Percentiles rank a stretch among this genome's conserved stretches.
Evolutionary conservation across 2,888 invertebrate genomes (phyloP).

Genomic region (Zelleria hepariella): DNA sequence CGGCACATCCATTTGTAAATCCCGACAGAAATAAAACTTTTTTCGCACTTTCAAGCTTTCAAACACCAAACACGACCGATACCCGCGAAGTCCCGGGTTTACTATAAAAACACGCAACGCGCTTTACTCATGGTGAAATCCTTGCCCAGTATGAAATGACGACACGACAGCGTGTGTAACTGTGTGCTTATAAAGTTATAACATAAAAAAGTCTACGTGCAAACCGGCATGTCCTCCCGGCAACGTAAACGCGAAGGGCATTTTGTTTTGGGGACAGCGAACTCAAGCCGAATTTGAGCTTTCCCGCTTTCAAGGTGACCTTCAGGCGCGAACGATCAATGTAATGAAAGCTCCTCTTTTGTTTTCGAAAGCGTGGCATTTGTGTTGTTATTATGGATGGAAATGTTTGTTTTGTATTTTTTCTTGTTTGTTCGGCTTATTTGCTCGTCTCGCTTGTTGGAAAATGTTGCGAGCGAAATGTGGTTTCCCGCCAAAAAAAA

Average conservation of each 20-base stretch:
- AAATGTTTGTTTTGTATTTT: not conserved
- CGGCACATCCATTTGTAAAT: constrained; percentile 66
- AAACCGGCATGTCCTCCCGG: constrained; percentile 12
- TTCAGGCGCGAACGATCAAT: constrained; percentile 37
- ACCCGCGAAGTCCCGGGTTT: not conserved
- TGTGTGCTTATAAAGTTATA: not conserved
- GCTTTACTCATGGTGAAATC: constrained; percentile 22
- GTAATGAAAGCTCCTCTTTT: constrained; percentile 14
- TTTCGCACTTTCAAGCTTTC: not conserved
- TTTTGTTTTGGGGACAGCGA: not conserved
- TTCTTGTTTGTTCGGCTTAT: not conserved
- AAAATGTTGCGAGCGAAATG: too few relatives aligned
- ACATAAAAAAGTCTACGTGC: constrained; percentile 16
- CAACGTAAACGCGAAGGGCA: not conserved
- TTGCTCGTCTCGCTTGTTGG: too few relatives aligned
- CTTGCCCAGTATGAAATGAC: constrained; percentile 10
- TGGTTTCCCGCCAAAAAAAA: too few relatives aligned
- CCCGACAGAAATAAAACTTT: not conserved
- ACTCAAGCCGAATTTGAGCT: constrained; percentile 30
- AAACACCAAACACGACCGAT: not conserved
- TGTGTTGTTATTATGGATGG: too few relatives aligned
- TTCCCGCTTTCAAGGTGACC: constrained; percentile 65
- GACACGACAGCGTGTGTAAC: not conserved
- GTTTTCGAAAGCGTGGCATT: not conserved
- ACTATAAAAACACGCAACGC: constrained; percentile 12